Evolutionary conservation across 2,888 invertebrate genomes (phyloP), one percentile per base, ranked within the genome.

Genomic region (Polyommatus icarus): DNA sequence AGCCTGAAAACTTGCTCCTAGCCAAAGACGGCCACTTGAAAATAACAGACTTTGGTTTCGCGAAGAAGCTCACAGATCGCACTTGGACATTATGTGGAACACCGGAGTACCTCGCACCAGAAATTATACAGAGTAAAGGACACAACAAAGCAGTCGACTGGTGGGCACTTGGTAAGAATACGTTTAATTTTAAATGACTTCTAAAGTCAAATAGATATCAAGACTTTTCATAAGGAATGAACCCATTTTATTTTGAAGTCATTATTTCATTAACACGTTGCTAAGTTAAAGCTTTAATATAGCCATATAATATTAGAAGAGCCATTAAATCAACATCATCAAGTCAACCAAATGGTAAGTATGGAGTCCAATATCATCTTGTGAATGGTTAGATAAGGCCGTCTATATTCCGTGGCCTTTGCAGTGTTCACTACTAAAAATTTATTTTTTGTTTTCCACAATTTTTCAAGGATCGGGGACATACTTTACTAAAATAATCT

Each of bases 101-200:
- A 0, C 99, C 99, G 0, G 99, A 99, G 90, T 99, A 99, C 91
- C 95, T 99, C 81, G 99, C 99, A 73, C 98, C 98, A 18, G 99
- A 99, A 93, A 99, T 99, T 82, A 99, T 99, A 84, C 99, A 98
- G 90, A 98, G 98, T 84, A 99, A 99, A 94, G 99, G 99, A 59
- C 99, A 99, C 93, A 99, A 99, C 88, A 98, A 98, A 89, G 99
- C 99, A 8, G 99, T 99, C 0, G 99, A 99, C 89, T 99, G 99
- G 99, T 99, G 99, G 99, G 99, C 99, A 29, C 95, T 99, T 86
- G 99, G 97, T 97, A 89, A 90, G 94, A 84, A 54, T 15, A 29
- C 18, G 76, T 50, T 76, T 32, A 67, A 71, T 46, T 57, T 57
- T 57, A 50, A 57, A 6, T 18, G 3, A 12, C 18, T 57, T n/a